Evolutionary conservation across 2,888 invertebrate genomes (phyloP), one percentile per base, ranked within the genome.

Genomic region (Drosophila ustulata): DNA sequence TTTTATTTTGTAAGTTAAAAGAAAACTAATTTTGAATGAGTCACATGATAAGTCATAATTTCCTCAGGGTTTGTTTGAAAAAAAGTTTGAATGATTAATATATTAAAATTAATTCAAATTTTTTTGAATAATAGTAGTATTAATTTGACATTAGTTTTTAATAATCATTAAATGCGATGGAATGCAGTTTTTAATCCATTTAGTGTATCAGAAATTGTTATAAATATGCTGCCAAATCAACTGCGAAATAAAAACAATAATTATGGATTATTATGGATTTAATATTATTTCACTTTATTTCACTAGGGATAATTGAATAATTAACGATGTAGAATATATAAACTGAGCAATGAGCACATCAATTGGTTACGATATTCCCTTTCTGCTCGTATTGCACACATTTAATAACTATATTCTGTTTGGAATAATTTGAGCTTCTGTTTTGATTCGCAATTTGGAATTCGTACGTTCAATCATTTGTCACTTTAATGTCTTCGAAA

Each of bases 261-360:
- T 30, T 18, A 18, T 18, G 18, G 18, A 18, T 6, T 32, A 30
- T 30, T 18, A 18, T 18, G 18, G 18, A 18, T 6, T 32, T 32
- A 0, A 3, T 32, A 32, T 32, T 37, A 5, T 37, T 37, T n/a
- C n/a, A 13, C 39, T 7, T 9, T 3, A 41, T 41, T 18, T 41
- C 39, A 41, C 7, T 3, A 7, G 7, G 7, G 39, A 18, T 41
- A 41, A 41, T 13, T 13, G 13, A 39, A 39, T 13, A 39, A 39
- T 11, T 11, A 34, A 11, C 5, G 37, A 9, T 34, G 34, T 34
- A 34, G 1, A 11, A 34, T 11, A 9, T 34, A 34, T 1, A 34
- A 34, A 8, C 34, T 41, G 18, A 18, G 39, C 13, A 41, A 18
- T 94, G 90, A 76, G 66, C 3, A 30, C 47, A 47, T 13, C 28